phyloP scores from a whole-genome alignment of 1,140 invertebrate genomes.

The Lethrus apterus region DNA sequence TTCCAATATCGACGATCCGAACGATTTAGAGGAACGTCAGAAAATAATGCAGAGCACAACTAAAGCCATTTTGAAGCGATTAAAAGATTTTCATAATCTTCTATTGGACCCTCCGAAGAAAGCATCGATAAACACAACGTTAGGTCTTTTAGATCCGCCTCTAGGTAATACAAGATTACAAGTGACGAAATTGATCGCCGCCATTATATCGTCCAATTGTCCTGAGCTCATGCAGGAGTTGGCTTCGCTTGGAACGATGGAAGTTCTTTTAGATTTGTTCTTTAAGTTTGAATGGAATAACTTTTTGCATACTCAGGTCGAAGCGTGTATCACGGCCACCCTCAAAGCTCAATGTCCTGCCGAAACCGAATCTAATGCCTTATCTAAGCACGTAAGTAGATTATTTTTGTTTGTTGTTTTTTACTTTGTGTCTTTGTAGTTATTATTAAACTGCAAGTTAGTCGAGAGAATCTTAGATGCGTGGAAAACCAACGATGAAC shows the following conservation, averaged over 20 bases:
- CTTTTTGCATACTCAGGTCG: slow-evolving; percentile 81
- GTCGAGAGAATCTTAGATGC: slow-evolving; percentile 46
- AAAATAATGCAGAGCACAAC: slow-evolving; percentile 52
- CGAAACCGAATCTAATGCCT: slow-evolving; percentile 41
- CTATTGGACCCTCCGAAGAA: slow-evolving; percentile 66
- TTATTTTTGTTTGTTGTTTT: slow-evolving; percentile 10
- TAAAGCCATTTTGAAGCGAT: slow-evolving; percentile 55
- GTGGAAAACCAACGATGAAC: slow-evolving; percentile 48
- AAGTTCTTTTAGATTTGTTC: slow-evolving; percentile 67
- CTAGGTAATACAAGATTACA: slow-evolving; percentile 70
- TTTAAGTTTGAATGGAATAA: slow-evolving; percentile 82
- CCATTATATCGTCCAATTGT: slow-evolving; percentile 61
- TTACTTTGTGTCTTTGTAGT: slow-evolving; percentile 39
- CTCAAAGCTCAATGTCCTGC: slow-evolving; percentile 41
- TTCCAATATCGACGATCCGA: slow-evolving; percentile 27
- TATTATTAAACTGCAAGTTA: slow-evolving; percentile 46
- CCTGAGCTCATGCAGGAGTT: slow-evolving; percentile 47
- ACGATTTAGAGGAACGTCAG: slow-evolving; percentile 11
- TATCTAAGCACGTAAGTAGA: slow-evolving; percentile 49
- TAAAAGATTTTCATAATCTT: slow-evolving; percentile 65
- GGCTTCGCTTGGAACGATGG: slow-evolving; percentile 41
- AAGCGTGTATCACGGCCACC: slow-evolving; percentile 62
- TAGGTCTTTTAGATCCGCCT: slow-evolving; percentile 60
- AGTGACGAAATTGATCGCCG: slow-evolving; percentile 63
- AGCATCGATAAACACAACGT: slow-evolving; percentile 55